Evolutionary conservation across 2,888 invertebrate genomes (phyloP).

Genomic region (Bombylius discolor): DNA sequence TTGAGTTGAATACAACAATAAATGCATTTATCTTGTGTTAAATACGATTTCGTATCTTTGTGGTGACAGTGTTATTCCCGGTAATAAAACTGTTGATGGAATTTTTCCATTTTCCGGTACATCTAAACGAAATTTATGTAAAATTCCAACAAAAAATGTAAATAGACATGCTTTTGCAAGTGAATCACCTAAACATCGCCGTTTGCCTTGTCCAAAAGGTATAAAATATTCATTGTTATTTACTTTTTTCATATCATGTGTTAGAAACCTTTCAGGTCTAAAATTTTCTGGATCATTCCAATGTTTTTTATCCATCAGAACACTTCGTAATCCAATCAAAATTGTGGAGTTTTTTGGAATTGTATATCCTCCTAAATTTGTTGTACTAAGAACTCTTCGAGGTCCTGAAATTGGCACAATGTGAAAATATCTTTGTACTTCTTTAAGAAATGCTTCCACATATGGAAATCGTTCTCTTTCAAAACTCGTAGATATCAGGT

Average conservation of each 20-base stretch:
- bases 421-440: constrained; percentile 43
- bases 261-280: constrained; percentile 50
- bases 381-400: constrained; percentile 41
- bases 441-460: constrained; percentile 43
- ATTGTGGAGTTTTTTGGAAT: constrained; percentile 43
- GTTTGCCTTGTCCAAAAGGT: constrained; percentile 41
- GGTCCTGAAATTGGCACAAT: constrained; percentile 45
- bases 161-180: constrained; percentile 49
- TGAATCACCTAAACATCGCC: constrained; percentile 52
- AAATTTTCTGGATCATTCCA: constrained; percentile 51
- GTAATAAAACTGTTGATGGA: constrained; percentile 36
- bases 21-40: constrained; percentile 7
- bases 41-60: constrained; percentile 41
- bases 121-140: constrained; percentile 42
- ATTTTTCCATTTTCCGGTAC: constrained; percentile 31
- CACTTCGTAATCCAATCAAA: constrained; percentile 41
- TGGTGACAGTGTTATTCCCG: constrained; percentile 45
- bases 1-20: too few relatives aligned
- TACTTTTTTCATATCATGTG: constrained; percentile 22
- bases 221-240: constrained; percentile 30
- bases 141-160: constrained; percentile 45
- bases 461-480: constrained; percentile 39
- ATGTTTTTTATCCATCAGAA: constrained; percentile 42
- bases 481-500: constrained; percentile 21
- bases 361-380: constrained; percentile 41